Evolutionary conservation across 2,797 vertebrate species (phyloP).

Genomic region (Gymnothorax javanicus): DNA sequence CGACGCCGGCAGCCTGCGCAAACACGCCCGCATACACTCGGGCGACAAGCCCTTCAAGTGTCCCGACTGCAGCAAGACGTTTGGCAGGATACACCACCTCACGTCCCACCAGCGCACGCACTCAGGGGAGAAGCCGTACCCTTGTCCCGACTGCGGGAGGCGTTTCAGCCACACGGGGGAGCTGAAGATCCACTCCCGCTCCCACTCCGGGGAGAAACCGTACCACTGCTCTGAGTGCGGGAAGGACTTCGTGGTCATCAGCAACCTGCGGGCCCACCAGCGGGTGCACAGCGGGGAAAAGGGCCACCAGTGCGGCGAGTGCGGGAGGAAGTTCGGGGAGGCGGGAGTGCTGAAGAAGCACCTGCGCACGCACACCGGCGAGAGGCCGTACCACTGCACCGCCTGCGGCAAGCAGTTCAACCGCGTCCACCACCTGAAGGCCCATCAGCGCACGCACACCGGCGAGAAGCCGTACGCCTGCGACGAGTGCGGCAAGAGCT

Average conservation of each 20-base stretch:
- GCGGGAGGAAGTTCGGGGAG: conserved; percentile 8
- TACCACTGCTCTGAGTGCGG: conserved; percentile 49
- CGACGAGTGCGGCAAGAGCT: conserved; percentile 18
- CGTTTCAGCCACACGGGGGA: conserved; percentile 74
- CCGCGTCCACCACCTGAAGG: conserved; percentile 11
- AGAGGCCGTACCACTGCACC: conserved; percentile 24
- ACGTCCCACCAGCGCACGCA: conserved; percentile 74
- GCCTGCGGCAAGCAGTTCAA: conserved; percentile 22
- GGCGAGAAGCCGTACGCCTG: conserved; percentile 14
- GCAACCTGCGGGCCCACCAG: conserved; percentile 12
- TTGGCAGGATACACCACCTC: conserved; percentile 70
- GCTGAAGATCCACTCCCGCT: conserved; percentile 67
- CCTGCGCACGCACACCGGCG: conserved; percentile 8
- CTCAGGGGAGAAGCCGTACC: conserved; percentile 71
- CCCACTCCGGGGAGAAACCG: conserved; percentile 72
- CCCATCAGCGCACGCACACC: conserved; percentile 19
- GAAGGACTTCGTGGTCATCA: conserved; percentile 16
- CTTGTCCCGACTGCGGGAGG: conserved; percentile 69
- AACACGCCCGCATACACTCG: conserved; percentile 72
- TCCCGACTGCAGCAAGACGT: conserved; percentile 71
- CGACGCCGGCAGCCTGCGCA: conserved; percentile 57
- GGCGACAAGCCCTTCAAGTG: conserved; percentile 73
- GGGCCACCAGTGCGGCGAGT: conserved; percentile 4
- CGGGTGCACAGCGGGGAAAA: conserved; percentile 12
- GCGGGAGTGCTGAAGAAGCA: conserved; percentile 4